Evolutionary conservation across 1,140 invertebrate species (phyloP).

Genomic region (Heliconius nattereri): DNA sequence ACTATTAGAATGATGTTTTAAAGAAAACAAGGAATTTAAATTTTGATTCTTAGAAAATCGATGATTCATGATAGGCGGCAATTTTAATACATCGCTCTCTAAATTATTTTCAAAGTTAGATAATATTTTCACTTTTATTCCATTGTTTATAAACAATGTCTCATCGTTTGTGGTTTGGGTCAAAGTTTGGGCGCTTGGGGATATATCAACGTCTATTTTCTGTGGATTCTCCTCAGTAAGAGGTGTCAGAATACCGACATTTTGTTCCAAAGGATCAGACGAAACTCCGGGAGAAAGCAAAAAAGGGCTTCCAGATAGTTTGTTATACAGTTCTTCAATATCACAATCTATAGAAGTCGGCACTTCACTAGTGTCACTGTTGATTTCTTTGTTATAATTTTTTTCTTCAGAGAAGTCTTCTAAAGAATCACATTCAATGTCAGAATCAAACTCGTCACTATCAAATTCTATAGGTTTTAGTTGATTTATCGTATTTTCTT

Average conservation of each 20-base stretch:
- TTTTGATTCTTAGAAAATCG: constrained; percentile 49
- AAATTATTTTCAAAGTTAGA: constrained; percentile 24
- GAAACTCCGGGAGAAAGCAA: constrained; percentile 33
- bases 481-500: constrained; percentile 42
- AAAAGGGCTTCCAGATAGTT: constrained; percentile 51
- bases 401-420: constrained; percentile 44
- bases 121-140: constrained; percentile 48
- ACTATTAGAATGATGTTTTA: constrained; percentile 43
- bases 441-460: constrained; percentile 48
- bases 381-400: constrained; percentile 37
- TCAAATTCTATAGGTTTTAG: constrained; percentile 42
- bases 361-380: constrained; percentile 48
- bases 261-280: constrained; percentile 41
- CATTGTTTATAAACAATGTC: constrained; percentile 44
- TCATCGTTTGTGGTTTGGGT: constrained; percentile 33
- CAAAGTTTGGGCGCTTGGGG: constrained; percentile 38
- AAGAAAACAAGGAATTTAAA: constrained; percentile 54
- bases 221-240: constrained; percentile 65
- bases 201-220: constrained; percentile 52
- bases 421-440: constrained; percentile 70
- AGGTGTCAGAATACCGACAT: constrained; percentile 53
- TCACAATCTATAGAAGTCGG: constrained; percentile 60
- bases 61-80: constrained; percentile 59
- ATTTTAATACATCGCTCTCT: constrained; percentile 48
- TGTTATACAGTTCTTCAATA: constrained; percentile 61